Evolutionary conservation across 2,797 vertebrate species (phyloP).

Genomic region (Smutsia gigantea): DNA sequence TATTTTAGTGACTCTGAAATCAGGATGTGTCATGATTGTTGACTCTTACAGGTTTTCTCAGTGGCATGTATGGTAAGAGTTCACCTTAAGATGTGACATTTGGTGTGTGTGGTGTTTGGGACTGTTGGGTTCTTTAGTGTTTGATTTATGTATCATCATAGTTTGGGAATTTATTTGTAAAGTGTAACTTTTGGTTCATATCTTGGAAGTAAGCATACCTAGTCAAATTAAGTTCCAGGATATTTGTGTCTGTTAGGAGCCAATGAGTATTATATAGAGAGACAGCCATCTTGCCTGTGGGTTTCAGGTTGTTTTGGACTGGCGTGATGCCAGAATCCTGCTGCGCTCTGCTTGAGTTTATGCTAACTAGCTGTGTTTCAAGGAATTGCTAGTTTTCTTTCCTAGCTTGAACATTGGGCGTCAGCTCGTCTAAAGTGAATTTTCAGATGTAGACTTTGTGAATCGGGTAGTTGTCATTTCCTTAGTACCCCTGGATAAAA

Average conservation of each 20-base stretch:
- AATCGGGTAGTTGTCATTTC: conserved; percentile 11
- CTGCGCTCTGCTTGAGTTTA: conserved; percentile 2
- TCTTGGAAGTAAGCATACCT: not conserved
- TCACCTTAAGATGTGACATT: not conserved
- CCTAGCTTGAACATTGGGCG: conserved; percentile 63
- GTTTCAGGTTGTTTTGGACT: conserved; percentile 6
- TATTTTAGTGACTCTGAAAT: not conserved
- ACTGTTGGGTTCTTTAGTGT: not conserved
- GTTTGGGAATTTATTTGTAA: not conserved
- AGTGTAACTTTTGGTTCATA: not conserved
- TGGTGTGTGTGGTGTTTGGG: not conserved
- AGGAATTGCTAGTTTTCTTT: conserved; percentile 23
- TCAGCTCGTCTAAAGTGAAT: conserved; percentile 28
- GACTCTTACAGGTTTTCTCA: not conserved
- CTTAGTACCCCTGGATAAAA: conserved; percentile 13
- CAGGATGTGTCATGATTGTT: not conserved
- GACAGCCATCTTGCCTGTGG: not conserved
- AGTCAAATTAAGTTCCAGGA: not conserved
- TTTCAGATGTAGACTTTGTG: conserved; percentile 58
- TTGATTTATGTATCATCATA: not conserved
- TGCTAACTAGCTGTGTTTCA: not conserved
- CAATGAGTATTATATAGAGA: not conserved
- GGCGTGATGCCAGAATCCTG: not conserved
- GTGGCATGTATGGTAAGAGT: not conserved
- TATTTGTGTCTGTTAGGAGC: not conserved